Percentiles rank a stretch among this genome's conserved stretches.
Conservation (phyloP, 2,888 invertebrate species). For the Eumerus sabulonum region DNA sequence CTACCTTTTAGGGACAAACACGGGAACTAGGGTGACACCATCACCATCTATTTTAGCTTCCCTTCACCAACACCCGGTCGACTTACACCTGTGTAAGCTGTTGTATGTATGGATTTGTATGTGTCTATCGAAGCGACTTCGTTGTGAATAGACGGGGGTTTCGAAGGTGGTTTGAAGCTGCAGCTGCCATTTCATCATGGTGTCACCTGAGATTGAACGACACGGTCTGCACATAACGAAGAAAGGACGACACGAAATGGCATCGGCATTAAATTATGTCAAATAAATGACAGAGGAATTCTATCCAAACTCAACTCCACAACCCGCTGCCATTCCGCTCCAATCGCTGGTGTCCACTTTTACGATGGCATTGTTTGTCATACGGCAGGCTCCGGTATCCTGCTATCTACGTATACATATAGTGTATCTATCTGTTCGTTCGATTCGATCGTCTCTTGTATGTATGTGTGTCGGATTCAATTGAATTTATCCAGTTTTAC, state of each 20-base stretch:
- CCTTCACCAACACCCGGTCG: conserved; percentile 3
- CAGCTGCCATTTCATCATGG: conserved; percentile 67
- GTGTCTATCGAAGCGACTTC: too few relatives aligned
- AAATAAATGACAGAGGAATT: conserved; percentile 68
- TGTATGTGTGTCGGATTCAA: conserved; percentile 46
- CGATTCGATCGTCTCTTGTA: background rate
- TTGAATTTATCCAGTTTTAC: conserved; percentile 63
- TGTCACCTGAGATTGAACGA: conserved; percentile 69
- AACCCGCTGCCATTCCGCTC: background rate
- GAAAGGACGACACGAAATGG: conserved; percentile 65
- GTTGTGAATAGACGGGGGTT: too few relatives aligned
- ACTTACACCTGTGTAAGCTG: background rate
- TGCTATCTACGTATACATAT: background rate
- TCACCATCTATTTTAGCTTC: background rate
- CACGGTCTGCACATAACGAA: conserved; percentile 64
- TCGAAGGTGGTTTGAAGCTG: conserved; percentile 27
- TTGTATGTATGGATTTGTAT: too few relatives aligned
- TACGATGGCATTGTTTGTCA: conserved; percentile 64
- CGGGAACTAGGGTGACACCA: background rate
- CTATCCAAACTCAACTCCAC: conserved; percentile 44
- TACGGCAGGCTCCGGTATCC: conserved; percentile 47
- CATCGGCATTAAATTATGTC: conserved; percentile 69
- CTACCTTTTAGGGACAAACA: too few relatives aligned
- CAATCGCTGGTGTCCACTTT: conserved; percentile 59
- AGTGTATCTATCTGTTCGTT: too few relatives aligned